These are phyloP conservation scores for Heliconius melpomene DNA, from an alignment of 1,140 invertebrate genomes.

Conservation along the genomic window DNA sequence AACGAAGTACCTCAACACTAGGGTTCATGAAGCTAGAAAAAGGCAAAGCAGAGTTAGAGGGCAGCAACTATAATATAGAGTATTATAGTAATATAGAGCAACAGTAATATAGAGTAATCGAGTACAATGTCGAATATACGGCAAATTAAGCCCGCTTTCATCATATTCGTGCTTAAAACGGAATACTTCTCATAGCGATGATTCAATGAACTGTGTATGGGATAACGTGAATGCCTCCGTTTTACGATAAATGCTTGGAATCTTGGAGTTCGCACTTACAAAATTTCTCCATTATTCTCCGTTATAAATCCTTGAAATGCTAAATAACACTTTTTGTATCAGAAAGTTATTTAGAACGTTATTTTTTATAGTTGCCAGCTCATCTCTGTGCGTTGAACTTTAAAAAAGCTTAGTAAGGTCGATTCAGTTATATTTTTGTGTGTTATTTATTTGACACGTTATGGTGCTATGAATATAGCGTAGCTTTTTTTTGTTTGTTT, in stretches of 20 bases:
- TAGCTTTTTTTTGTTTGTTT: too few species aligned
- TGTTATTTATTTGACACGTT: neutral
- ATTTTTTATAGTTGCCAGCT: neutral
- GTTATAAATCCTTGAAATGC: neutral
- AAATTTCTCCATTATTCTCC: neutral
- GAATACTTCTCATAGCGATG: slow-evolving; percentile 58
- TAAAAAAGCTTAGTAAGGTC: neutral
- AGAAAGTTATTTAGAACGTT: neutral
- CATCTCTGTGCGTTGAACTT: neutral
- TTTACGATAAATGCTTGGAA: slow-evolving; percentile 30
- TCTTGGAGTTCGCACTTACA: slow-evolving; percentile 17
- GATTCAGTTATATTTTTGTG: neutral
- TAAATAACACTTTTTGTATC: neutral
- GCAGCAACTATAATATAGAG: too few species aligned
- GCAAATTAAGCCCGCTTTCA: slow-evolving; percentile 33
- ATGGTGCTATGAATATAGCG: neutral
- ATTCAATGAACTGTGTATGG: slow-evolving; percentile 63
- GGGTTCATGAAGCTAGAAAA: neutral
- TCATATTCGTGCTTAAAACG: slow-evolving; percentile 47
- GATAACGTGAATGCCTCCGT: slow-evolving; percentile 57
- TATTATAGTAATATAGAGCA: too few species aligned
- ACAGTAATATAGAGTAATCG: neutral
- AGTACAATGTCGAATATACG: neutral
- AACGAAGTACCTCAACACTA: neutral
- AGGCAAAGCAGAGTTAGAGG: neutral